These are phyloP conservation scores for Endomychus coccineus DNA, from an alignment of 2,888 invertebrate genomes.

Conservation along the genomic window DNA sequence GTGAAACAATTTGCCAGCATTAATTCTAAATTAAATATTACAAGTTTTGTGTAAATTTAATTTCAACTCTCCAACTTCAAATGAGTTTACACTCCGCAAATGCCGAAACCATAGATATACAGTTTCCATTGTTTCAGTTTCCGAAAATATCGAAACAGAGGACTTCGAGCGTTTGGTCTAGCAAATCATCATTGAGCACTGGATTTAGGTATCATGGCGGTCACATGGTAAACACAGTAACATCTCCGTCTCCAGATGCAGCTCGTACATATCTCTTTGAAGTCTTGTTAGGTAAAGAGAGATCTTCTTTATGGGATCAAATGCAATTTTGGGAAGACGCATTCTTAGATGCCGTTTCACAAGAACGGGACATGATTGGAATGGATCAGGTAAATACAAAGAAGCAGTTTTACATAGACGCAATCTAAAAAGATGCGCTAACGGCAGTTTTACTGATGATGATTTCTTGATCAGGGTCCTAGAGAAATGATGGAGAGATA, in stretches of 20 bases:
- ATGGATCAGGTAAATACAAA: constrained; percentile 76
- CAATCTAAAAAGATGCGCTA: neutral
- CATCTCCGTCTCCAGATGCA: constrained; percentile 84
- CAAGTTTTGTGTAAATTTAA: too few relatives aligned
- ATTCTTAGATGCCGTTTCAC: constrained; percentile 94
- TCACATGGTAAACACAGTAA: constrained; percentile 73
- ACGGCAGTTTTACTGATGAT: too few relatives aligned
- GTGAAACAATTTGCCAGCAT: too few relatives aligned
- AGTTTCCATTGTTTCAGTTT: constrained; percentile 46
- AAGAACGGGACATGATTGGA: constrained; percentile 97
- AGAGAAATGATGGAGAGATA: constrained; percentile 99
- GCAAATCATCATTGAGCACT: constrained; percentile 81
- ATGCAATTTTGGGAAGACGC: constrained; percentile 99
- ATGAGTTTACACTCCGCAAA: neutral
- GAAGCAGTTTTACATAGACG: neutral
- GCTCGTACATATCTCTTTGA: constrained; percentile 89
- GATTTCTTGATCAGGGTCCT: constrained; percentile 62
- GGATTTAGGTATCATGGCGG: constrained; percentile 84
- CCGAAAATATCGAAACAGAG: constrained; percentile 68
- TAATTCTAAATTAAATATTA: too few relatives aligned
- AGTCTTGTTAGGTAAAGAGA: constrained; percentile 73
- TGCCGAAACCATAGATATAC: neutral
- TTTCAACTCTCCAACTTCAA: too few relatives aligned
- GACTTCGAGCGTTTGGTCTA: constrained; percentile 85
- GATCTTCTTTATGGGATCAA: constrained; percentile 93